Base-by-base conservation (phyloP, 2,797 vertebrate genomes). In the Ctenochaetus hawaiiensis region DNA sequence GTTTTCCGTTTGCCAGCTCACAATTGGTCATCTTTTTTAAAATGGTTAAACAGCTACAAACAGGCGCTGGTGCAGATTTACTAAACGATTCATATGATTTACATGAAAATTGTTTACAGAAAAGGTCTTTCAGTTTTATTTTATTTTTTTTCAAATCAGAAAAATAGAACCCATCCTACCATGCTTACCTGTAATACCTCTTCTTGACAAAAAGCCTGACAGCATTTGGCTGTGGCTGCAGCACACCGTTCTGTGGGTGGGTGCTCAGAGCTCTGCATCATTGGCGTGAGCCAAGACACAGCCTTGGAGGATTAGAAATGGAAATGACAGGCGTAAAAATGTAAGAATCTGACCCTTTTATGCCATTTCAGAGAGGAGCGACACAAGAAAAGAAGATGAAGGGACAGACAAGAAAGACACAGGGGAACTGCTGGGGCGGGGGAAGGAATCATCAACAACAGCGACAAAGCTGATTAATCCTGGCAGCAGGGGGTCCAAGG, bases 251-350 rank as follows among this genome's bases (percentile, higher is more conserved):
- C 67, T 78, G 78, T 85, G 81, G 82, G 84, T 72, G 78, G 70
- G 23, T 76, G 68, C 75, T 77, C 67, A 30, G 44, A 53, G 80
- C 80, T 48, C 69, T 68, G 80, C 45, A 77, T 77, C 61, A 22
- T 18, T 63, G 66, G 30, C 37, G 57, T 65, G 80, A 90, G 90
- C 87, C 85, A 87, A 89, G 71, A 79, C 68, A 13, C 20, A 54
- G 83, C 74, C 77, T 81, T 0, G n/a, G 76, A 86, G 83, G 81
- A 84, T 87, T 85, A 89, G 82, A 85, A 89, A 91, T 83, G 86
- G 79, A 89, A 87, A 85, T 75, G 87, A 87, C 86, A 87, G 41
- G 71, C 63, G 13, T 70, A 72, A 70, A 82, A 90, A 82, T 84
- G 72, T 75, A 67, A 81, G 69, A 85, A 82, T 83, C 37, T 84